phyloP scores from a whole-genome alignment of 2,888 invertebrate genomes.

The Pheosia tremula region DNA sequence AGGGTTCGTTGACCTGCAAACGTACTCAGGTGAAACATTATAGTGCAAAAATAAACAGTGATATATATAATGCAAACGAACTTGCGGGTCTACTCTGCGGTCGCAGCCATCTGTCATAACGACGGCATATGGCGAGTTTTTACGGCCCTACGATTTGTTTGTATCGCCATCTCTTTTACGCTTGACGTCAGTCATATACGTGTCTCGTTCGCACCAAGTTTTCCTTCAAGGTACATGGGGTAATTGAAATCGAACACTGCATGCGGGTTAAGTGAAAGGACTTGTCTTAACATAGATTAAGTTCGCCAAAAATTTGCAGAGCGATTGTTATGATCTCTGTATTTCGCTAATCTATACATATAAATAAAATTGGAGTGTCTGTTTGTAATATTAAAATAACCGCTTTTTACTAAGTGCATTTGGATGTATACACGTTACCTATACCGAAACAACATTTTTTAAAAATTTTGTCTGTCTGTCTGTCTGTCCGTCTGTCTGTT shows the following conservation, averaged over 20 bases:
- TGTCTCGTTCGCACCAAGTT: conserved; percentile 58
- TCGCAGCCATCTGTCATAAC: conserved; percentile 71
- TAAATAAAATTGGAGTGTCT: too few relatives aligned
- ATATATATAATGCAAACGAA: conserved; percentile 51
- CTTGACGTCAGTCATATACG: conserved; percentile 22
- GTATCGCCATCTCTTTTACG: conserved; percentile 52
- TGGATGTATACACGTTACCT: too few relatives aligned
- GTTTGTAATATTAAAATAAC: too few relatives aligned
- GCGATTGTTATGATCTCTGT: neutral
- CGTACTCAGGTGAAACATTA: conserved; percentile 24
- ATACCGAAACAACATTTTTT: too few relatives aligned
- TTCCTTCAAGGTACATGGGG: conserved; percentile 72
- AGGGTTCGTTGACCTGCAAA: conserved; percentile 32
- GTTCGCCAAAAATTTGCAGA: conserved; percentile 18
- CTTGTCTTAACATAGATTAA: conserved; percentile 63
- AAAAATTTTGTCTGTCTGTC: too few relatives aligned
- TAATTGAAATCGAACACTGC: conserved; percentile 80
- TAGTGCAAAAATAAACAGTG: conserved; percentile 38
- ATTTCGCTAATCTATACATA: neutral
- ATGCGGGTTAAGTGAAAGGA: conserved; percentile 82
- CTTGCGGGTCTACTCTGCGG: conserved; percentile 62
- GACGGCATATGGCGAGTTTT: conserved; percentile 74
- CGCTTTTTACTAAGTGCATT: too few relatives aligned
- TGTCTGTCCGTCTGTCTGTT: too few relatives aligned
- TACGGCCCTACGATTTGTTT: conserved; percentile 78